Evolutionary conservation across 2,888 invertebrate genomes (phyloP).

Genomic region (Mesodorylaimus sp.): DNA sequence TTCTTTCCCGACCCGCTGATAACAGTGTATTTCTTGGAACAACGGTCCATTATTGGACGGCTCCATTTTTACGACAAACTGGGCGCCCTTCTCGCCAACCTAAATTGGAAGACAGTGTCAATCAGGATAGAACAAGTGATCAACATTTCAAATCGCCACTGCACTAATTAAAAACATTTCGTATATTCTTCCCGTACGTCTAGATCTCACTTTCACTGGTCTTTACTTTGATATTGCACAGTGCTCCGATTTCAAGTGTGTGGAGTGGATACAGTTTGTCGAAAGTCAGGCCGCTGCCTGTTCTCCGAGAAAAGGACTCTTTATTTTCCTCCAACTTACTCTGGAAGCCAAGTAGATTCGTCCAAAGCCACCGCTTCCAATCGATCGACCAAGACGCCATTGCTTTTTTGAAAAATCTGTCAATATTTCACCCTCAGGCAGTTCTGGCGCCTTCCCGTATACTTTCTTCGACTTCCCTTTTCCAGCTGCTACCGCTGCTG

Average conservation of each 20-base stretch:
- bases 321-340: no score
- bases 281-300: no score
- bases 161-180: background rate
- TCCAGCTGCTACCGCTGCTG: background rate
- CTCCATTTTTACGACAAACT: conserved; percentile 42
- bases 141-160: background rate
- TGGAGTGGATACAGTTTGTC: no score
- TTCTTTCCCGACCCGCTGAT: conserved; percentile 61
- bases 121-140: no score
- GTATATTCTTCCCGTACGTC: background rate
- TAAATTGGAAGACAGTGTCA: conserved; percentile 10
- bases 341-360: conserved; percentile 23
- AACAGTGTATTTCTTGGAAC: conserved; percentile 92
- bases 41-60: conserved; percentile 83
- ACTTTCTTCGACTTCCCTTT: no score
- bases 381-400: conserved; percentile 21
- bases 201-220: background rate
- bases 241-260: background rate
- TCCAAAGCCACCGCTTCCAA: conserved; percentile 28
- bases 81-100: conserved; percentile 9
- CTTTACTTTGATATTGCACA: background rate
- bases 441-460: conserved; percentile 16
- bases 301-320: no score
- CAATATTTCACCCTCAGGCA: conserved; percentile 15
- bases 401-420: conserved; percentile 14